Base-by-base conservation (phyloP, 2,113 vertebrate genomes). In the Muscicapa adusta region DNA sequence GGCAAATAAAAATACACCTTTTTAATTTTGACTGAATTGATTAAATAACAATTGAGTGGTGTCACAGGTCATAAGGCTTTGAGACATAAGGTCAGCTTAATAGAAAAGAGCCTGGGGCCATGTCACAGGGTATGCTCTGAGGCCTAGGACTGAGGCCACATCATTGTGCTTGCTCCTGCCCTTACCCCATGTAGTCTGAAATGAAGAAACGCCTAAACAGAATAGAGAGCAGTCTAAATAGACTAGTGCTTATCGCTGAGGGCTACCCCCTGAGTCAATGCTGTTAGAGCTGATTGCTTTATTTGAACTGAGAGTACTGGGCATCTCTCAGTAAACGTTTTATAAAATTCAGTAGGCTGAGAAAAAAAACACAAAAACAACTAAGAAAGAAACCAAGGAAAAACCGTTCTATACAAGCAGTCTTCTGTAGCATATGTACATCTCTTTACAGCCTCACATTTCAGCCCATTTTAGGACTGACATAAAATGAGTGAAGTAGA, bases 11-110 rank as follows among this genome's bases (percentile, higher is more conserved):
- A 98, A 98, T 96, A 97, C 96, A 98, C 95, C 96, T 97, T 98
- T 98, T 98, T 97, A 98, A 98, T 98, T 98, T 97, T 78, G 78
- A 93, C 94, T 95, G 97, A 96, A 98, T 97, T 98, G 97, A 98
- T 98, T 97, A 98, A 97, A 97, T 94, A 97, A 98, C 93, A 97
- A 97, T 95, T 95, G 96, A 96, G 96, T 96, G 91, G 96, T 97
- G 97, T 97, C 97, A 96, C 95, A 97, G 97, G 97, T 98, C 98
- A 98, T 93, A 94, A 97, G 91, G 92, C 73, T 88, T 96, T 66
- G 68, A 97, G 95, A 88, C 91, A 87, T 95, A 88, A 94, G 96
- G 96, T 97, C 97, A 96, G 84, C 62, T 94, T 54, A 95, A 96
- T 96, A 97, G 97, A 97, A 97, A 95, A 97, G 91, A 91, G 94